Evolutionary conservation across 2,888 invertebrate species (phyloP).

Genomic region (Nipponacmea schrenckii): DNA sequence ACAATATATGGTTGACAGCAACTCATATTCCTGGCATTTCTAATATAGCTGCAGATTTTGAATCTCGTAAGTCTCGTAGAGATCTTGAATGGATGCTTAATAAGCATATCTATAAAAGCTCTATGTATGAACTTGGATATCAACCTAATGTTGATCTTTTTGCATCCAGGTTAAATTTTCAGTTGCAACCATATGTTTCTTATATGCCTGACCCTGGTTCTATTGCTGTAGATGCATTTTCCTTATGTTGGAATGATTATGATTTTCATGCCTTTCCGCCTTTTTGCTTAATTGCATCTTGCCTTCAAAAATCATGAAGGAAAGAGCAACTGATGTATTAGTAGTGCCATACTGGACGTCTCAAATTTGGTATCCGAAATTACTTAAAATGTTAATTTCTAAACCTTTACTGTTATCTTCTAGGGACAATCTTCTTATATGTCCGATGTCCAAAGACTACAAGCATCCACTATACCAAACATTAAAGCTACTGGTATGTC

Average conservation of each 20-base stretch:
- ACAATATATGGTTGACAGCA: constrained; percentile 19
- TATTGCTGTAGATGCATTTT: constrained; percentile 21
- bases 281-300: constrained; percentile 21
- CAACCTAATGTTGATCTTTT: constrained; percentile 26
- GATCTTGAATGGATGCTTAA: constrained; percentile 25
- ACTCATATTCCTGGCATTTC: constrained; percentile 16
- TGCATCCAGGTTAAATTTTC: constrained; percentile 26
- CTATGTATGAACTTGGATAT: background rate
- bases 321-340: constrained; percentile 19
- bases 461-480: background rate
- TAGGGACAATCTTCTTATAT: constrained; percentile 3
- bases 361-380: constrained; percentile 17
- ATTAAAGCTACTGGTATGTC: constrained; percentile 4
- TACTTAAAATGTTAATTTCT: constrained; percentile 11
- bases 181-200: constrained; percentile 21
- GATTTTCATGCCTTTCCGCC: constrained; percentile 26
- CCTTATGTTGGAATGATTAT: constrained; percentile 16
- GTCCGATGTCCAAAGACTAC: background rate
- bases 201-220: constrained; percentile 26
- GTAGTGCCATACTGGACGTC: constrained; percentile 21
- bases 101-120: background rate
- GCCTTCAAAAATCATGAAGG: constrained; percentile 19
- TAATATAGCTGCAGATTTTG: constrained; percentile 20
- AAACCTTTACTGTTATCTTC: constrained; percentile 13
- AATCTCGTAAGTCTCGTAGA: background rate